A percentile compares a stretch with the other conserved stretches of the same genome.
Evolutionary conservation across 2,888 invertebrate genomes (phyloP).

Genomic region (Catocala fraxini): DNA sequence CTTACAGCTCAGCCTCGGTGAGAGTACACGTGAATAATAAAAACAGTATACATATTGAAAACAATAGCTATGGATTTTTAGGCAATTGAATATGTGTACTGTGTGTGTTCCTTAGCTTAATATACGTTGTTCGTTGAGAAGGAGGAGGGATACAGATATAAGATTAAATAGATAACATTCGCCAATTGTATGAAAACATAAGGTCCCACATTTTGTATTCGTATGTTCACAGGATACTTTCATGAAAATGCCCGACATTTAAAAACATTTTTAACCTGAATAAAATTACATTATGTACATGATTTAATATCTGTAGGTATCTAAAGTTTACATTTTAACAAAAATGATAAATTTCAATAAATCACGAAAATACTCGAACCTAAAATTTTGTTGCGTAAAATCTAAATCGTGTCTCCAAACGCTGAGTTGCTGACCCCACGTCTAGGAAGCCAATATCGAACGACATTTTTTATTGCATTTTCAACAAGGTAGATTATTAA

Average conservation of each 20-base stretch:
- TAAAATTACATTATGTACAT: neutral
- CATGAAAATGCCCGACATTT: no score
- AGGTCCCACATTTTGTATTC: no score
- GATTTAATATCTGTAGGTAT: neutral
- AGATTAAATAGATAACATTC: no score
- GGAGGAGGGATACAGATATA: no score
- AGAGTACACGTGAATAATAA: neutral
- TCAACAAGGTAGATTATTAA: neutral
- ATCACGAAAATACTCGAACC: neutral
- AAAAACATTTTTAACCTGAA: no score
- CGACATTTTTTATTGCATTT: constrained; percentile 3
- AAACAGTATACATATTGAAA: neutral
- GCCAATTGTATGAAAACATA: no score
- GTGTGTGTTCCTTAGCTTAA: no score
- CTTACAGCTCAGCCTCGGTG: neutral
- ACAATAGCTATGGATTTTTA: no score
- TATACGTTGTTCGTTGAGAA: no score
- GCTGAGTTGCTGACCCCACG: neutral
- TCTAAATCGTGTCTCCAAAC: neutral
- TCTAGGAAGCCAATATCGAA: neutral
- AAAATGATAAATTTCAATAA: neutral
- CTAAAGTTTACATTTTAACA: neutral
- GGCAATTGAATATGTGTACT: no score
- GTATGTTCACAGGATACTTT: no score
- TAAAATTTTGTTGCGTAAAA: no score